Evolutionary conservation across 2,113 vertebrate species (phyloP).

Genomic region (Rhegmatorhina hoffmannsi): DNA sequence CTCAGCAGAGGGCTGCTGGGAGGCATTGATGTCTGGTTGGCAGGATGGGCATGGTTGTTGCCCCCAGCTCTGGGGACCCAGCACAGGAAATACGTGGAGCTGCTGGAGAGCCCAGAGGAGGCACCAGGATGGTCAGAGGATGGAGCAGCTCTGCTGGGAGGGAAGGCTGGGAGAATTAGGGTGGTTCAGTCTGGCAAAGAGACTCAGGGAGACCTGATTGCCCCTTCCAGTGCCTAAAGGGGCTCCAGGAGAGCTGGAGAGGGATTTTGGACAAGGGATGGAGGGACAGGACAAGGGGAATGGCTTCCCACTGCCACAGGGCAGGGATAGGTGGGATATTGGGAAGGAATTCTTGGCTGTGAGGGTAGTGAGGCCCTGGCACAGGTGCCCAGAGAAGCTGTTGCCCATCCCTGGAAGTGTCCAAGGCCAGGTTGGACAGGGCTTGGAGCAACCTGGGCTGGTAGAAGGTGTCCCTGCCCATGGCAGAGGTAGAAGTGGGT

Average conservation of each 20-base stretch:
- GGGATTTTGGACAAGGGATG: too few relatives aligned
- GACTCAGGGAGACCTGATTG: not conserved
- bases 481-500: not conserved
- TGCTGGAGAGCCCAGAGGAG: not conserved
- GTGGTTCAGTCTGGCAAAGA: not conserved
- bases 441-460: rapidly evolving
- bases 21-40: rapidly evolving
- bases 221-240: not conserved
- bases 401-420: not conserved
- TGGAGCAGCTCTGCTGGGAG: not conserved
- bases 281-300: rapidly evolving
- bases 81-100: not conserved
- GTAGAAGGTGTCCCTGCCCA: not conserved
- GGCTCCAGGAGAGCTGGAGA: not conserved
- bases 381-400: not conserved
- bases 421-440: rapidly evolving
- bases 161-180: not conserved
- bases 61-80: not conserved
- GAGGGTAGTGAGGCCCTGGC: rapidly evolving
- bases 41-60: not conserved
- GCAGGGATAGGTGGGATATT: not conserved
- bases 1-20: not conserved
- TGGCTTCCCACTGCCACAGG: not conserved
- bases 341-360: rapidly evolving
- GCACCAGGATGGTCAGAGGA: not conserved